A percentile compares a stretch with the other conserved stretches of the same genome.
Conservation (phyloP, 2,797 vertebrate genomes). For the Aulostomus chinensis region DNA sequence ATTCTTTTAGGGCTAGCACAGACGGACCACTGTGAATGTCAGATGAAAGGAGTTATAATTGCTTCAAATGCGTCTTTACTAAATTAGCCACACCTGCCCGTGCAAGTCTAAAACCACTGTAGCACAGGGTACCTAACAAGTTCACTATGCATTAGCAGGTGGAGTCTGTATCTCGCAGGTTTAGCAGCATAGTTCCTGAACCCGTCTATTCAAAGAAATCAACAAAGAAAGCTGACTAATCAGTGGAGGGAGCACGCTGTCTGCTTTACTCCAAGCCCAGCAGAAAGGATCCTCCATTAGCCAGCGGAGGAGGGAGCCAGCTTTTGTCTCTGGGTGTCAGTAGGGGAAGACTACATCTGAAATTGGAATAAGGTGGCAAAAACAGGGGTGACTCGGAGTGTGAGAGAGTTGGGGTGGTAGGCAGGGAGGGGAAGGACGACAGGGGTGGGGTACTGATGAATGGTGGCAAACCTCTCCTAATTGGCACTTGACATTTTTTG, state of each 20-base stretch:
- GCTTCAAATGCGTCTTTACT: constrained; percentile 20
- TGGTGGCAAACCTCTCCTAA: constrained; percentile 85
- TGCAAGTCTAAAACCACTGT: constrained; percentile 16
- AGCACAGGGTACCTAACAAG: constrained; percentile 27
- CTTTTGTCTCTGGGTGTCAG: constrained; percentile 78
- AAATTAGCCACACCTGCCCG: constrained; percentile 35
- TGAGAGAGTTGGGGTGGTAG: constrained; percentile 76
- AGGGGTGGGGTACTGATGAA: constrained; percentile 79
- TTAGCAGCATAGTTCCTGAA: constrained; percentile 51
- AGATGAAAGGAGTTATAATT: constrained; percentile 36
- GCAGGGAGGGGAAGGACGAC: constrained; percentile 67
- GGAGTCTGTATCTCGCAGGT: constrained; percentile 46
- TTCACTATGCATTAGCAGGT: constrained; percentile 52
- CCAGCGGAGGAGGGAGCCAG: constrained; percentile 48
- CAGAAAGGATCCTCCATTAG: constrained; percentile 68
- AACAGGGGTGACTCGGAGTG: constrained; percentile 70
- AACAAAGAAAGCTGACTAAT: constrained; percentile 72
- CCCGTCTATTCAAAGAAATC: constrained; percentile 59
- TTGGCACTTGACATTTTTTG: constrained; percentile 88
- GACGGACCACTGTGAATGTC: constrained; percentile 2
- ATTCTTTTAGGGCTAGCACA: constrained; percentile 29
- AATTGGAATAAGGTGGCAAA: constrained; percentile 60
- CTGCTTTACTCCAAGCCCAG: constrained; percentile 53
- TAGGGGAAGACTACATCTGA: constrained; percentile 59
- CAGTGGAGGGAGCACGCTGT: constrained; percentile 44